phyloP scores from a whole-genome alignment of 2,888 invertebrate genomes.

The Dolichomitus sp. region DNA sequence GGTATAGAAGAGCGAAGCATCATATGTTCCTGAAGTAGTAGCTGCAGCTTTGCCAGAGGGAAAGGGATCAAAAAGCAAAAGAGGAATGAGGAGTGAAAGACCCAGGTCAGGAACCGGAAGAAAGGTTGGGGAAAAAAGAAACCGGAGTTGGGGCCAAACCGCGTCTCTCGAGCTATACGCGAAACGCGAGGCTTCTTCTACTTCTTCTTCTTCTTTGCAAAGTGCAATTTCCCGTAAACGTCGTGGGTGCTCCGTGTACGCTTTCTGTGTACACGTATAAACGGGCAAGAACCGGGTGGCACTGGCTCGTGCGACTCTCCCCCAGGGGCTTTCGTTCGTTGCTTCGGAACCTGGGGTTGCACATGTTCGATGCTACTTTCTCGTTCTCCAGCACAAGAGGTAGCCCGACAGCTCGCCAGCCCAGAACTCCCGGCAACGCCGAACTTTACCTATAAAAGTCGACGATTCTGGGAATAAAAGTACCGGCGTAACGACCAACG shows the following conservation, averaged over 20 bases:
- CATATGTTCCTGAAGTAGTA: not conserved
- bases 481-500: slow-evolving; percentile 66
- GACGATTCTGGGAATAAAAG: slow-evolving; percentile 79
- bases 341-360: slow-evolving; percentile 42
- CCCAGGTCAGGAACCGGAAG: slow-evolving; percentile 60
- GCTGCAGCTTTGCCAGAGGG: not conserved
- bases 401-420: slow-evolving; percentile 29
- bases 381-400: slow-evolving; percentile 32
- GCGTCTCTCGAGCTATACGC: not conserved
- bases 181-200: slow-evolving; percentile 25
- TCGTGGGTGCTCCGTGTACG: slow-evolving; percentile 66
- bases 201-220: slow-evolving; percentile 75
- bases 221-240: slow-evolving; percentile 82
- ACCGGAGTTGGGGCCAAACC: slow-evolving; percentile 19
- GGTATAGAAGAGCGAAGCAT: not conserved
- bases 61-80: slow-evolving; percentile 9
- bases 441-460: slow-evolving; percentile 83
- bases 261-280: slow-evolving; percentile 61
- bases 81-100: slow-evolving; percentile 18
- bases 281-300: slow-evolving; percentile 41
- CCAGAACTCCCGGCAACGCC: slow-evolving; percentile 67
- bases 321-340: slow-evolving; percentile 49
- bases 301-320: slow-evolving; percentile 27
- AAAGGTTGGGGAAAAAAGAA: slow-evolving; percentile 51
- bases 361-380: slow-evolving; percentile 52